Percentiles rank a stretch among this genome's conserved stretches.
phyloP scores from a whole-genome alignment of 92 coral and sea anemone species.

The Muricea muricata region DNA sequence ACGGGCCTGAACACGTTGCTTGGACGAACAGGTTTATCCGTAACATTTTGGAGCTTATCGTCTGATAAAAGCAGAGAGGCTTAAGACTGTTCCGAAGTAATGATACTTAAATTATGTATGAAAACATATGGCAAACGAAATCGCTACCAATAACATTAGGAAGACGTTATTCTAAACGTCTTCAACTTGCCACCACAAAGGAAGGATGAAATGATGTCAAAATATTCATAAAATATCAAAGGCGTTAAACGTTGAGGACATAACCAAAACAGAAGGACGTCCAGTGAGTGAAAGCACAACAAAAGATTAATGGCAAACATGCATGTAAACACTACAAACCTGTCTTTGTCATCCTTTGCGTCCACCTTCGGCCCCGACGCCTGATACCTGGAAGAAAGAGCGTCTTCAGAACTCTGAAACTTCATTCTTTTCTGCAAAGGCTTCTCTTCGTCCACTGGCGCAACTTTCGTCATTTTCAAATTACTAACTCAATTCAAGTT shows the following conservation, averaged over 20 bases:
- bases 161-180: not conserved
- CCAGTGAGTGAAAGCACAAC: not conserved
- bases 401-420: slow-evolving; percentile 10
- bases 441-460: not conserved
- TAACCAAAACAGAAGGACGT: not conserved
- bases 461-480: slow-evolving; percentile 13
- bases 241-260: too few species aligned
- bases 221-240: too few species aligned
- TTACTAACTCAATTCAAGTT: not conserved
- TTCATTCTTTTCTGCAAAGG: not conserved
- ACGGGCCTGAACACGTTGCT: not conserved
- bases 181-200: not conserved
- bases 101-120: not conserved
- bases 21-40: not conserved
- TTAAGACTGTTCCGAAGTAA: not conserved
- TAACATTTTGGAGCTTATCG: not conserved
- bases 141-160: too few species aligned
- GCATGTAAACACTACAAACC: not conserved
- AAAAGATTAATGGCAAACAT: not conserved
- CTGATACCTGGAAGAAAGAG: slow-evolving; percentile 32
- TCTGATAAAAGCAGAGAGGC: not conserved
- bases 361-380: slow-evolving; percentile 3
- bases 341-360: slow-evolving; percentile 25
- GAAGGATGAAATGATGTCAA: not conserved
- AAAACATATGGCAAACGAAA: not conserved